Evolutionary conservation across 2,797 vertebrate genomes (phyloP), one percentile per base, ranked within the genome.

Genomic region (Sus cebifrons): DNA sequence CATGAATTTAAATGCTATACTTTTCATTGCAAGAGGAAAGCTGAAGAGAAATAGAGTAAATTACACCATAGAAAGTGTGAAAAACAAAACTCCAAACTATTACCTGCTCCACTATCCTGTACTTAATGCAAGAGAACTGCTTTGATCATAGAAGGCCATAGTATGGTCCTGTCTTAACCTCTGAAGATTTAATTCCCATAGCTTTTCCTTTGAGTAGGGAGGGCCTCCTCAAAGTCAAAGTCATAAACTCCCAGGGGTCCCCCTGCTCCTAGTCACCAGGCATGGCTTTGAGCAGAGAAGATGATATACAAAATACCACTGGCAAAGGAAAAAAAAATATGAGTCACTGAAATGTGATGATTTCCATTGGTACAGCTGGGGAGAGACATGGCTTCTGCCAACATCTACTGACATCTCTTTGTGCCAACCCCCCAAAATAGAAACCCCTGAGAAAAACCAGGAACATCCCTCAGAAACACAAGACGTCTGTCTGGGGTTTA

Each of bases 381-480:
- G 60, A 86, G 78, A 98, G 73, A 3, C 58, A 12, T 27, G 18
- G 67, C 32, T 78, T 68, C 75, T 92, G 94, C 96, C 97, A 97
- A 90, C 32, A 92, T 96, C 89, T 62, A 10, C 77, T 95, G 93
- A 95, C 1, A 68, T 88, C 88, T 65, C 58, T 71, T 49, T 49
- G 40, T 95, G 93, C 17, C 95, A 97, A 88, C 0, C 60, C 0
- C 1, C 13, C 52, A 96, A 97, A 95, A 62, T 96, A 77, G 32
- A 21, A 97, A 4, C 52, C 98, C 67, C 25, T 96, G 68, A 94
- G 79, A 85, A 97, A 95, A 11, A 2, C 73, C 93, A 96, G 54
- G 95, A 96, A 93, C 74, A 92, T 91, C 32, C 88, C 95, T 94
- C 71, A 10, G 29, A 87, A 93, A 64, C 94, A 97, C 67, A 92